Base-by-base conservation (phyloP, 1,140 invertebrate genomes). In the Brachionus manjavacas region DNA sequence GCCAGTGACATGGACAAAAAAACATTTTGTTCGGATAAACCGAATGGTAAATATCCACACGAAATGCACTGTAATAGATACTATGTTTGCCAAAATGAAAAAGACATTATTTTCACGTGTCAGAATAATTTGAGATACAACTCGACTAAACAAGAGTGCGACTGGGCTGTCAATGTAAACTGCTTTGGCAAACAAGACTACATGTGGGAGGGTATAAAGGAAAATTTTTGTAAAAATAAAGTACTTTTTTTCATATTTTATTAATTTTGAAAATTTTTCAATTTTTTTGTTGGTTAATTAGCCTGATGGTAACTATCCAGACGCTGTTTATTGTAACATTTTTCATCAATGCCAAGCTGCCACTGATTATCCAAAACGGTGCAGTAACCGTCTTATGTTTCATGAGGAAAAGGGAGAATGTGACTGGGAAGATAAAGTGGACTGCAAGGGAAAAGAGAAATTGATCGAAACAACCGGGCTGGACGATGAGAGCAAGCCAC, bases 271-370 rank as follows among this genome's bases (percentile, higher is more conserved):
- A n/a, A 35, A 25, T 64, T 20, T 31, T 31, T 31, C 9, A 16
- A 20, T 39, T 52, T 35, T 43, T 52, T 68, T 31, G 41, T 68
- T 31, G 41, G 20, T 6, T 39, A n/a, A 20, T 46, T 20, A 84
- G 83, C 66, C 66, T 74, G 83, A 84, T 78, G 83, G 83, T 7
- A 84, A 84, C 20, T 84, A 84, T 43, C 83, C 83, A 43, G 83
- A 84, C 28, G n/a, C 43, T 39, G n/a, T 66, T 28, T 84, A 74
- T 66, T 84, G 83, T 43, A 84, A 84, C 20, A 76, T 84, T 23
- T 84, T 84, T 39, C 83, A 84, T 46, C 83, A 84, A 41, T 84
- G 83, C 43, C 70, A 74, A 78, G 83, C 83, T 16, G 70, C 68
- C 20, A 72, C 39, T 25, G 83, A 84, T 64, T 84, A 74, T 76